A percentile compares a stretch with the other conserved stretches of the same genome.
Conservation (phyloP, 2,113 vertebrate genomes). For the mouse (Mus musculus) region DNA sequence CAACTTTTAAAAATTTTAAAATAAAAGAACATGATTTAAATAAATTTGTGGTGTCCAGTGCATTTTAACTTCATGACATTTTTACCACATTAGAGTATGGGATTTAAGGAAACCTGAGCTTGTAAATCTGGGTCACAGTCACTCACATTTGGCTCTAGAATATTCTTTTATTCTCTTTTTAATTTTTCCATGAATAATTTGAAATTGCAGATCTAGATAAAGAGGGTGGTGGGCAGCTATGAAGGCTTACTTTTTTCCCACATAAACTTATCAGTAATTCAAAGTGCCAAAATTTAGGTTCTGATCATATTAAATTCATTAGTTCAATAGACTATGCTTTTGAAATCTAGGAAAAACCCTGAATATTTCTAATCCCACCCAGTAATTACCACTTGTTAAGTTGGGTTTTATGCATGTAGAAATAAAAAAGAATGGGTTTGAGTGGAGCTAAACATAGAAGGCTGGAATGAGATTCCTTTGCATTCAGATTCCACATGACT, state of each 20-base stretch:
- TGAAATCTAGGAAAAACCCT: constrained; percentile 77
- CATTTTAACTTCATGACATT: background rate
- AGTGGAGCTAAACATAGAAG: constrained; percentile 83
- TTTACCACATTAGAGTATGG: background rate
- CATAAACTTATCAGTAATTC: background rate
- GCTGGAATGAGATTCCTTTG: constrained; percentile 80
- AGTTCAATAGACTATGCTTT: constrained; percentile 49
- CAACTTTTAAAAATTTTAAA: no score
- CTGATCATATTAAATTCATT: constrained; percentile 37
- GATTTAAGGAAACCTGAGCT: background rate
- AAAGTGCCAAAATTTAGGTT: constrained; percentile 30
- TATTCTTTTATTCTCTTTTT: background rate
- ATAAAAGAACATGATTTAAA: no score
- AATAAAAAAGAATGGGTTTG: constrained; percentile 80
- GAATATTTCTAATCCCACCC: constrained; percentile 54
- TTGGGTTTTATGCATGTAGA: constrained; percentile 69
- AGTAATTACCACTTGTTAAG: constrained; percentile 74
- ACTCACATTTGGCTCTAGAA: background rate
- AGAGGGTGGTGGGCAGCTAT: background rate
- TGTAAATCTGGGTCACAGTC: background rate
- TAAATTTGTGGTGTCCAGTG: no score
- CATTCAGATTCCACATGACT: constrained; percentile 82
- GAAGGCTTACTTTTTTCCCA: background rate
- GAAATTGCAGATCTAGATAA: background rate
- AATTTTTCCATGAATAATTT: background rate